A percentile compares a stretch with the other conserved stretches of the same genome.
Conservation (phyloP, 2,888 invertebrate species). For the Trachelus stipa region DNA sequence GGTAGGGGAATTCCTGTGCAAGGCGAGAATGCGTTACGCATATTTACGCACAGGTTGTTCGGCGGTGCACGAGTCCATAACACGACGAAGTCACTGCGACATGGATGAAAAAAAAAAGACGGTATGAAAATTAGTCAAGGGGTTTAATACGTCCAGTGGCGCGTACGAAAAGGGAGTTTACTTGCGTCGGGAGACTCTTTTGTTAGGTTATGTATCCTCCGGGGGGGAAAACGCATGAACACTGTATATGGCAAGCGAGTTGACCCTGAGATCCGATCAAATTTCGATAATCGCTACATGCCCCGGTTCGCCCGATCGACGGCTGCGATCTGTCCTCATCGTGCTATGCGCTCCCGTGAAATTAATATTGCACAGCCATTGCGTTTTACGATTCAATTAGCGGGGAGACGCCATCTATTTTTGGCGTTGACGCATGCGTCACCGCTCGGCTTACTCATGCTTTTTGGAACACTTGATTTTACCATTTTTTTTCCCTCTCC, state of each 20-base stretch:
- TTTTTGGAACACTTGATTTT: constrained; percentile 3
- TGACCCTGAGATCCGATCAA: not conserved
- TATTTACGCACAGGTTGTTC: not conserved
- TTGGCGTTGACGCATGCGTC: constrained; percentile 1
- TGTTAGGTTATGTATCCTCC: not conserved
- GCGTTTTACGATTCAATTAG: constrained; percentile 9
- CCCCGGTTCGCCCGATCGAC: not conserved
- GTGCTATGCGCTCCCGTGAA: not conserved
- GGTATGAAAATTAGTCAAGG: not conserved
- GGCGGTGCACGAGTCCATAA: not conserved
- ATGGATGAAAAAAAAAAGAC: not conserved
- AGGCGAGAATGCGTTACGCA: not conserved
- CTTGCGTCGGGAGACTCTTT: not conserved
- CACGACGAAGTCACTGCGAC: not conserved
- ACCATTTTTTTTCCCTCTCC: not conserved
- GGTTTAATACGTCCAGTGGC: not conserved
- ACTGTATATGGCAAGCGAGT: not conserved
- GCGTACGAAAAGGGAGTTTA: not conserved
- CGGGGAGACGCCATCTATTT: not conserved
- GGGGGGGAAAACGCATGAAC: not conserved
- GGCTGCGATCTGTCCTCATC: not conserved
- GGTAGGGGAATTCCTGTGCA: not conserved
- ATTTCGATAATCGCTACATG: not conserved
- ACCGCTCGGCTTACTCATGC: not conserved
- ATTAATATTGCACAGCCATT: constrained; percentile 6